Evolutionary conservation across 2,113 vertebrate genomes (phyloP).

Genomic region (Myrmecophaga tridactyla): DNA sequence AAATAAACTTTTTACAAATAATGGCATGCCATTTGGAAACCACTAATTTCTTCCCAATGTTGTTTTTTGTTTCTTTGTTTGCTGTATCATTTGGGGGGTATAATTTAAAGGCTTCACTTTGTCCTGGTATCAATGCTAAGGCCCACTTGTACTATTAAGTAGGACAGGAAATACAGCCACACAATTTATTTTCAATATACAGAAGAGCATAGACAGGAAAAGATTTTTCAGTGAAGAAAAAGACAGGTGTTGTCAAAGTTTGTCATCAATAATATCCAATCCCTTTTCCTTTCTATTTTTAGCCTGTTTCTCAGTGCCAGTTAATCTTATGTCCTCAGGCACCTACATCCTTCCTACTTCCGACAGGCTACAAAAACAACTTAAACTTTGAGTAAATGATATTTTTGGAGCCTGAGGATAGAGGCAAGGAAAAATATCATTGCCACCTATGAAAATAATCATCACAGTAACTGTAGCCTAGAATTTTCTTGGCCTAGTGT

Average conservation of each 20-base stretch:
- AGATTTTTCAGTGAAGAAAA: neutral
- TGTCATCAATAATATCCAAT: neutral
- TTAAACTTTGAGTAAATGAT: neutral
- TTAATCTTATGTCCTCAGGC: neutral
- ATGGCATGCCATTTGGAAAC: neutral
- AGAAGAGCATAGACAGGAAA: neutral
- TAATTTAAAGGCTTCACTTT: neutral
- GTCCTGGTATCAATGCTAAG: neutral
- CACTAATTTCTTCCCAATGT: neutral
- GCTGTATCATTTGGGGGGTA: neutral
- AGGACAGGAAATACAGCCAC: neutral
- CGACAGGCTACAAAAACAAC: neutral
- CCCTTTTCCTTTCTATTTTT: neutral
- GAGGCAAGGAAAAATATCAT: neutral
- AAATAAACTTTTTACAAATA: neutral
- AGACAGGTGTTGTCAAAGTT: neutral
- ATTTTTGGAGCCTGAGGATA: neutral
- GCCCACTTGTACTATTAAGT: neutral
- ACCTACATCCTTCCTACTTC: neutral
- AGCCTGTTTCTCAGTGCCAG: neutral
- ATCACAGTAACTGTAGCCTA: neutral
- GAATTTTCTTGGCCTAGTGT: neutral
- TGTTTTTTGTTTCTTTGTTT: neutral
- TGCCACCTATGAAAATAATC: neutral
- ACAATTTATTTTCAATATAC: neutral